A percentile compares a stretch with the other conserved stretches of the same genome.
Conservation (phyloP, 2,888 invertebrate species). For the Tenthredo amoena region DNA sequence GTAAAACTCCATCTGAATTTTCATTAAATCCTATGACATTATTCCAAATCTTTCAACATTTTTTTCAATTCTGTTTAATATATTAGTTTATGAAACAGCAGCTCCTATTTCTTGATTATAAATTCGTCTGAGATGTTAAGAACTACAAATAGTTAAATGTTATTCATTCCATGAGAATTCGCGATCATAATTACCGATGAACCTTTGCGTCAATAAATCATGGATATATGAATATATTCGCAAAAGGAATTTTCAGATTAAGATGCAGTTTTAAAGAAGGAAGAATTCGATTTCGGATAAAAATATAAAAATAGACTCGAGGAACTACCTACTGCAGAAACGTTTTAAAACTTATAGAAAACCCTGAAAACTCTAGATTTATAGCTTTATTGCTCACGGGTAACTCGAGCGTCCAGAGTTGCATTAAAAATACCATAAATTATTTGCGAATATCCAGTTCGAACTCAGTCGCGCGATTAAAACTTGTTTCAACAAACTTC, state of each 20-base stretch:
- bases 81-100: not conserved
- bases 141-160: not conserved
- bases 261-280: not conserved
- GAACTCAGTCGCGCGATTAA: slow-evolving; percentile 45
- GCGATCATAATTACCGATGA: not conserved
- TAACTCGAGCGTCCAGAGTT: slow-evolving; percentile 11
- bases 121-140: not conserved
- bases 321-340: not conserved
- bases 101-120: not conserved
- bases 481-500: slow-evolving; percentile 46
- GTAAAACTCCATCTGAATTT: too few relatives aligned
- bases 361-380: slow-evolving; percentile 19
- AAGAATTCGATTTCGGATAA: not conserved
- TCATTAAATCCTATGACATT: too few relatives aligned
- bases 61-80: too few relatives aligned
- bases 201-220: too few relatives aligned
- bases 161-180: not conserved
- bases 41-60: too few relatives aligned
- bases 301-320: slow-evolving; percentile 45
- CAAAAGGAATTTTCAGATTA: not conserved
- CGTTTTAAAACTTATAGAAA: slow-evolving; percentile 7
- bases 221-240: too few relatives aligned
- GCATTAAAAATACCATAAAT: slow-evolving; percentile 48
- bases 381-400: slow-evolving; percentile 40
- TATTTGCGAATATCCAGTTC: slow-evolving; percentile 28